These are phyloP conservation scores for Girardinus metallicus DNA, from an alignment of 2,797 vertebrate genomes.

Conservation along the genomic window DNA sequence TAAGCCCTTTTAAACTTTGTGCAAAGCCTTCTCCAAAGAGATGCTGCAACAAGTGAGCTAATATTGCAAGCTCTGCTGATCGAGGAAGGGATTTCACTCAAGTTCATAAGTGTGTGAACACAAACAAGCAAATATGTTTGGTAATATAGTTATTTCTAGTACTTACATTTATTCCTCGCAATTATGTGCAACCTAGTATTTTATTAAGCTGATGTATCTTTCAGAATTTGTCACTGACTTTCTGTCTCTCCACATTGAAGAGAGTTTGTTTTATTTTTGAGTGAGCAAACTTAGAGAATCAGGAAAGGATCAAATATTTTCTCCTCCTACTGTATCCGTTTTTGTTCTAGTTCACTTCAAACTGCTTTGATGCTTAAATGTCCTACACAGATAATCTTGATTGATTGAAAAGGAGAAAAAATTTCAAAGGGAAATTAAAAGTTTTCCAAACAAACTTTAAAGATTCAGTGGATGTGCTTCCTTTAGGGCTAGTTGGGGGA, in stretches of 20 bases:
- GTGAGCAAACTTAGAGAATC: too few relatives aligned
- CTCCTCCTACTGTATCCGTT: too few relatives aligned
- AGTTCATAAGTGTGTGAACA: not conserved
- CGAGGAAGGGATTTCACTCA: not conserved
- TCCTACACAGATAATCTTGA: not conserved
- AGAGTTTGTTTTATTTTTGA: too few relatives aligned
- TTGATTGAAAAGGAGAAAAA: not conserved
- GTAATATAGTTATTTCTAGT: not conserved
- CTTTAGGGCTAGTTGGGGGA: slow-evolving; percentile 22
- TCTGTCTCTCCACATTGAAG: too few relatives aligned
- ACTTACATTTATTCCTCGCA: not conserved
- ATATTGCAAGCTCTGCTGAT: not conserved
- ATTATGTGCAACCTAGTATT: too few relatives aligned
- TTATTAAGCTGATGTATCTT: too few relatives aligned
- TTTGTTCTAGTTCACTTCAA: too few relatives aligned
- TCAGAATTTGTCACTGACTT: too few relatives aligned
- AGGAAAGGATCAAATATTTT: too few relatives aligned
- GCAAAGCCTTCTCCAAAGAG: not conserved
- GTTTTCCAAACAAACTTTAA: slow-evolving; percentile 6
- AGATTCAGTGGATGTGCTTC: slow-evolving; percentile 11
- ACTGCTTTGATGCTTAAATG: not conserved
- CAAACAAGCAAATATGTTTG: not conserved
- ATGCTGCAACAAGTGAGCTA: not conserved
- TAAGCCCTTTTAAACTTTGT: too few relatives aligned
- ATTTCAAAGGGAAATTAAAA: not conserved